Base-by-base conservation (phyloP, 2,113 vertebrate species). In the Charadrius vociferus region DNA sequence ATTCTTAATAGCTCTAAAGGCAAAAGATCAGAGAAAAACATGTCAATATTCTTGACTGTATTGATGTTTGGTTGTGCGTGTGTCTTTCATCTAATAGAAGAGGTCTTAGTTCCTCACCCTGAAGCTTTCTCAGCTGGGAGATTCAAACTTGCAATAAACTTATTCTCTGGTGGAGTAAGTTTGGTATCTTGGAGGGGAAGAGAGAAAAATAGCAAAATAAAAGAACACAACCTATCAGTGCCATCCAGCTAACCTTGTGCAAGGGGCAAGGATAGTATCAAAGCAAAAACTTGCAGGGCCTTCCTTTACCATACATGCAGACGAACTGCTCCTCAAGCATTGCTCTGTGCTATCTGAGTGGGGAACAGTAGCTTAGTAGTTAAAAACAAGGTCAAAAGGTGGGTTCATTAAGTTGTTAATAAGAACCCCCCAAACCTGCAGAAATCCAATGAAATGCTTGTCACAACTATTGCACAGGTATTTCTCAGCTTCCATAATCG, bases 21-120 rank as follows among this genome's bases (percentile, higher is more conserved):
- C 70, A 92, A 82, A 91, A 93, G 58, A 92, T 83, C n/a, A 72
- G 43, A 91, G 81, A 81, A 91, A 81, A 94, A 47, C 29, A 61
- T 1, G 1, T 68, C 53, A 75, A 24, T 87, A 63, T 66, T 52
- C 70, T 24, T 36, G 22, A 66, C 41, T 73, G 7, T 45, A 41
- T 53, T 37, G 45, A 66, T 53, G 58, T 58, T 91, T 68, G 24
- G n/a, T 52, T 72, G 52, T 65, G 65, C 67, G n/a, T 8, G 5
- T 34, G 23, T 50, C 84, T 94, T 93, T 89, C n/a, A 32, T 72
- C 45, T 75, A 26, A 34, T 32, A 45, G 65, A 84, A 91, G 11
- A 36, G 43, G 47, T 86, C 53, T 88, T 70, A 67, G 30, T 27
- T 89, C 47, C n/a, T 89, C 47, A 32, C 53, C 49, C 71, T 49